Evolutionary conservation across 2,113 vertebrate species (phyloP).

Genomic region (Hypocryptadius cinnamomeus): DNA sequence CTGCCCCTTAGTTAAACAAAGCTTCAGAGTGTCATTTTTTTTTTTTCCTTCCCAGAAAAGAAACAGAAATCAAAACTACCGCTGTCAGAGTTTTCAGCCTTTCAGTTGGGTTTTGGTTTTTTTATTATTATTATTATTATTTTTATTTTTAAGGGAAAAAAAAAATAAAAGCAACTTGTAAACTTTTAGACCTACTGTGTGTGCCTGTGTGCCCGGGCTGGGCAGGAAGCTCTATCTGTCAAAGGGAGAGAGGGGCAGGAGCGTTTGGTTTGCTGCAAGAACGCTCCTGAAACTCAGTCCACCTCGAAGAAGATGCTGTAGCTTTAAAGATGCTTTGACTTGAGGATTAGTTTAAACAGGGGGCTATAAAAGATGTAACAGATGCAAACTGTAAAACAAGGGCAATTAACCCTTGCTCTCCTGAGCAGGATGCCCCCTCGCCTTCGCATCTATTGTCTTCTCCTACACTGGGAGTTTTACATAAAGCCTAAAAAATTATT

Average conservation of each 20-base stretch:
- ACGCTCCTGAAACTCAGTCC: slow-evolving; percentile 61
- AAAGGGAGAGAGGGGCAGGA: slow-evolving; percentile 65
- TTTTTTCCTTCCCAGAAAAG: slow-evolving; percentile 50
- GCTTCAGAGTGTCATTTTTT: slow-evolving; percentile 2
- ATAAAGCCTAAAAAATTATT: slow-evolving; percentile 58
- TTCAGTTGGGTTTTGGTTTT: background rate
- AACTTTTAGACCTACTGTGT: slow-evolving; percentile 63
- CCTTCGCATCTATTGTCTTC: slow-evolving; percentile 70
- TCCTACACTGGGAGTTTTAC: slow-evolving; percentile 40
- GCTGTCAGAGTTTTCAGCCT: slow-evolving; percentile 59
- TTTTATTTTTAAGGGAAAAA: background rate
- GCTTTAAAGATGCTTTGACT: slow-evolving; percentile 68
- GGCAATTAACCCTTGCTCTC: slow-evolving; percentile 77
- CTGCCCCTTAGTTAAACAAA: slow-evolving; percentile 55
- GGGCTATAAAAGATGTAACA: slow-evolving; percentile 83
- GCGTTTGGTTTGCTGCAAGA: slow-evolving; percentile 45
- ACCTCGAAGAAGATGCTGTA: slow-evolving; percentile 63
- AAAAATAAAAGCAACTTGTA: slow-evolving; percentile 17
- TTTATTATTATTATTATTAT: too few relatives aligned
- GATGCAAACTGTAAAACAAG: slow-evolving; percentile 83
- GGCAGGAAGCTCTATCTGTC: slow-evolving; percentile 71
- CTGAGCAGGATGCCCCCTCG: slow-evolving; percentile 49
- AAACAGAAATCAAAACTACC: slow-evolving; percentile 73
- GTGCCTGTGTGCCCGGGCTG: slow-evolving; percentile 14
- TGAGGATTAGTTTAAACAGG: slow-evolving; percentile 77